A percentile compares a stretch with the other conserved stretches of the same genome.
Evolutionary conservation across 2,113 vertebrate genomes (phyloP).

Genomic region (Channa argus): DNA sequence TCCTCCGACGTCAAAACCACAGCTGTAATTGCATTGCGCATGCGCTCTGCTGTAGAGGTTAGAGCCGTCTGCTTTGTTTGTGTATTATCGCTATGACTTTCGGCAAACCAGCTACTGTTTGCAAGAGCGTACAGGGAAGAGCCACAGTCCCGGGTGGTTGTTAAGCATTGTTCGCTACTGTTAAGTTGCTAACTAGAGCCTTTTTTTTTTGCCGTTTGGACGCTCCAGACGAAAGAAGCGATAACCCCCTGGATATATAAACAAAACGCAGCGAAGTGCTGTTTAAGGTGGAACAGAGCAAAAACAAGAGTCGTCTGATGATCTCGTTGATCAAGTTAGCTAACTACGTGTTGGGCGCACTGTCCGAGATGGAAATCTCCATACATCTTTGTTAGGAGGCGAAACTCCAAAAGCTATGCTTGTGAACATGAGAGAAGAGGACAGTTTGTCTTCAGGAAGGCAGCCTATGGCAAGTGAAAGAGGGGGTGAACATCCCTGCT

Average conservation of each 20-base stretch:
- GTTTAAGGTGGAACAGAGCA: conserved; percentile 77
- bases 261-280: conserved; percentile 75
- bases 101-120: not conserved
- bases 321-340: conserved; percentile 12
- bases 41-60: conserved; percentile 59
- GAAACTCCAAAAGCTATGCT: conserved; percentile 33
- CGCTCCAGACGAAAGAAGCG: conserved; percentile 31
- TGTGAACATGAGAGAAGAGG: conserved; percentile 84
- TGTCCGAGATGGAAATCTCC: conserved; percentile 46
- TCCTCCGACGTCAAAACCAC: conserved; percentile 62
- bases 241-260: conserved; percentile 74
- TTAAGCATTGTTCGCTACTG: not conserved
- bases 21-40: conserved; percentile 62
- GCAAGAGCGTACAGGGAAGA: not conserved
- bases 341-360: conserved; percentile 12
- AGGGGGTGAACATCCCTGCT: conserved; percentile 76
- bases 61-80: conserved; percentile 66
- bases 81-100: conserved; percentile 47
- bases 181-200: not conserved
- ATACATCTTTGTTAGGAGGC: conserved; percentile 46
- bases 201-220: not conserved
- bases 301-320: not conserved
- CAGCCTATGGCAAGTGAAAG: conserved; percentile 83
- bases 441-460: conserved; percentile 74
- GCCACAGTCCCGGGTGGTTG: accelerated